A percentile compares a stretch with the other conserved stretches of the same genome.
phyloP scores from a whole-genome alignment of 2,888 invertebrate genomes.

The Dione juno region DNA sequence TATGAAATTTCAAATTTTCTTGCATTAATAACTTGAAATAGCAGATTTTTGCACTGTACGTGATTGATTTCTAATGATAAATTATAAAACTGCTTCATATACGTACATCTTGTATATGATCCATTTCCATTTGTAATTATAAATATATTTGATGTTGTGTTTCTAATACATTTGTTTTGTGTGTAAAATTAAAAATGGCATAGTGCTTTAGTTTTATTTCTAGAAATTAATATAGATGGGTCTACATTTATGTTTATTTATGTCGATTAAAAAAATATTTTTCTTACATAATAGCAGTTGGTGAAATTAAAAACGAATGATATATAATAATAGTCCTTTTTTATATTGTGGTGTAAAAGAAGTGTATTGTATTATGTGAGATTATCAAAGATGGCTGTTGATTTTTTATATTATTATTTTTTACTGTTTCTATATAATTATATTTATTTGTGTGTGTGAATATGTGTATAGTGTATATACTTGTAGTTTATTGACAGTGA shows the following conservation, averaged over 20 bases:
- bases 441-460: conserved; percentile 29
- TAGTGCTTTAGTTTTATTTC: too few species aligned
- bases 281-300: too few species aligned
- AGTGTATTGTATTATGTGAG: conserved; percentile 19
- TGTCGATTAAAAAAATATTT: background rate
- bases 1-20: too few species aligned
- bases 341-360: background rate
- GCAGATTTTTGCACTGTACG: too few species aligned
- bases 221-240: background rate
- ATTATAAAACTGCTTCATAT: background rate
- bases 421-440: conserved; percentile 7
- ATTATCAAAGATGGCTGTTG: conserved; percentile 35
- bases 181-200: background rate
- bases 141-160: background rate
- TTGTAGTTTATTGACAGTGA: conserved; percentile 28
- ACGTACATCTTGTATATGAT: background rate
- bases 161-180: background rate
- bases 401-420: conserved; percentile 16
- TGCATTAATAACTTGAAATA: too few species aligned
- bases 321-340: background rate
- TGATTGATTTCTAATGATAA: too few species aligned
- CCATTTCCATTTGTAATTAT: background rate
- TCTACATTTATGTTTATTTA: background rate
- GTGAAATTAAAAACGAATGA: background rate
- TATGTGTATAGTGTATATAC: conserved; percentile 37